Percentiles rank a stretch among this genome's conserved stretches.
Conservation (phyloP, 2,888 invertebrate genomes). For the Machimus atricapillus region DNA sequence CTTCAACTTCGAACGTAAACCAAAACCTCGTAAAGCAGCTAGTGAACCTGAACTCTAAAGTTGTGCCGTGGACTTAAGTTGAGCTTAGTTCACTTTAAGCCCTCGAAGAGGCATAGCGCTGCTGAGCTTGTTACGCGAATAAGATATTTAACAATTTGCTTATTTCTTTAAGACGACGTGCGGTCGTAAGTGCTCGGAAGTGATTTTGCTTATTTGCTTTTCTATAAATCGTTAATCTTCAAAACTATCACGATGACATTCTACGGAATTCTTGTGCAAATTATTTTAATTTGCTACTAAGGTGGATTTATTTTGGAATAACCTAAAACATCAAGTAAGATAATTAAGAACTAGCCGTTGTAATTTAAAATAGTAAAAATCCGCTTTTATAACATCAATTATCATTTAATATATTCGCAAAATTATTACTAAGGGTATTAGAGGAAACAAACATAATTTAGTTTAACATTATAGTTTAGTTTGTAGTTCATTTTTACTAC, state of each 20-base stretch:
- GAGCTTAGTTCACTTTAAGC: background rate
- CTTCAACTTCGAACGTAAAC: background rate
- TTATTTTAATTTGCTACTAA: constrained; percentile 56
- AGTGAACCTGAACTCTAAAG: constrained; percentile 10
- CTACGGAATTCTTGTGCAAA: constrained; percentile 59
- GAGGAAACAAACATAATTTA: too few species aligned
- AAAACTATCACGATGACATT: constrained; percentile 54
- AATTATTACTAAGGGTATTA: too few species aligned
- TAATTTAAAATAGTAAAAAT: too few species aligned
- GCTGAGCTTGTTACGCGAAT: background rate
- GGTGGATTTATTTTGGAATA: background rate
- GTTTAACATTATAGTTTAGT: too few species aligned
- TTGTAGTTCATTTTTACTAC: too few species aligned
- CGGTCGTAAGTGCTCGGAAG: background rate
- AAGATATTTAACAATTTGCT: background rate
- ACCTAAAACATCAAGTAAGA: background rate
- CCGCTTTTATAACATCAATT: too few species aligned
- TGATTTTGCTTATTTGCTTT: background rate
- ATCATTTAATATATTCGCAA: too few species aligned
- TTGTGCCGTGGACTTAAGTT: background rate
- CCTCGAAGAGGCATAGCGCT: background rate
- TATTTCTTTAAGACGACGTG: background rate
- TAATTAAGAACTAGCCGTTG: too few species aligned
- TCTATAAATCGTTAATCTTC: background rate
- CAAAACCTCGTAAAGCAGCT: background rate